A percentile compares a stretch with the other conserved stretches of the same genome.
Conservation (phyloP, 2,113 vertebrate genomes). For the Salvelinus alpinus region DNA sequence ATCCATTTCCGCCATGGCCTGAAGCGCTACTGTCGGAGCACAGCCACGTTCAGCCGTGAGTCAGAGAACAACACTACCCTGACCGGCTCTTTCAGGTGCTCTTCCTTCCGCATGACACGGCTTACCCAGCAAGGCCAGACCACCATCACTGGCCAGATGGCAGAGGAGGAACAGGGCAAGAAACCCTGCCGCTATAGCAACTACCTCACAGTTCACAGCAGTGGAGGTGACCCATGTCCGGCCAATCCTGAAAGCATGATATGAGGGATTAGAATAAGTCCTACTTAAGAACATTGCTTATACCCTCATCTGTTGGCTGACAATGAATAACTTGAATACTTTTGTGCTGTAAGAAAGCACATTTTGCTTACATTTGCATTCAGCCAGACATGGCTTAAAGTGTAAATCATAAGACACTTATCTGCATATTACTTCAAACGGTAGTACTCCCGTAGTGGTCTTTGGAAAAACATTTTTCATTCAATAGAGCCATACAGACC, state of each 20-base stretch:
- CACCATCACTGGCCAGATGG: neutral
- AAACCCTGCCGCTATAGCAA: slow-evolving; percentile 24
- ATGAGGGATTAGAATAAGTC: slow-evolving; percentile 30
- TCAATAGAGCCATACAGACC: neutral
- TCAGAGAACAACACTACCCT: slow-evolving; percentile 65
- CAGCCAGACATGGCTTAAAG: neutral
- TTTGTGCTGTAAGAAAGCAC: neutral
- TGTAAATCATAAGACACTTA: neutral
- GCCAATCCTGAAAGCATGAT: slow-evolving; percentile 48
- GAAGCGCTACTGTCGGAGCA: slow-evolving; percentile 52
- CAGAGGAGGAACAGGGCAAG: slow-evolving; percentile 12
- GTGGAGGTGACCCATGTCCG: slow-evolving; percentile 19
- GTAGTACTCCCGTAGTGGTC: too few species aligned
- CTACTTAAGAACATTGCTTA: too few species aligned
- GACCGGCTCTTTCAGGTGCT: slow-evolving; percentile 66
- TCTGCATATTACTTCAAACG: too few species aligned
- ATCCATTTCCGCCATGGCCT: slow-evolving; percentile 69
- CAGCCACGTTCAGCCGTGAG: slow-evolving; percentile 23
- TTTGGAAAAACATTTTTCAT: neutral
- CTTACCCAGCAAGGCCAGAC: slow-evolving; percentile 38
- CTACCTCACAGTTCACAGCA: slow-evolving; percentile 38
- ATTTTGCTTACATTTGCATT: neutral
- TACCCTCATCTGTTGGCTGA: neutral
- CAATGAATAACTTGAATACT: neutral
- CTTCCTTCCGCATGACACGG: slow-evolving; percentile 61